phyloP scores from a whole-genome alignment of 2,113 vertebrate species.

The Neodon shergylaensis region DNA sequence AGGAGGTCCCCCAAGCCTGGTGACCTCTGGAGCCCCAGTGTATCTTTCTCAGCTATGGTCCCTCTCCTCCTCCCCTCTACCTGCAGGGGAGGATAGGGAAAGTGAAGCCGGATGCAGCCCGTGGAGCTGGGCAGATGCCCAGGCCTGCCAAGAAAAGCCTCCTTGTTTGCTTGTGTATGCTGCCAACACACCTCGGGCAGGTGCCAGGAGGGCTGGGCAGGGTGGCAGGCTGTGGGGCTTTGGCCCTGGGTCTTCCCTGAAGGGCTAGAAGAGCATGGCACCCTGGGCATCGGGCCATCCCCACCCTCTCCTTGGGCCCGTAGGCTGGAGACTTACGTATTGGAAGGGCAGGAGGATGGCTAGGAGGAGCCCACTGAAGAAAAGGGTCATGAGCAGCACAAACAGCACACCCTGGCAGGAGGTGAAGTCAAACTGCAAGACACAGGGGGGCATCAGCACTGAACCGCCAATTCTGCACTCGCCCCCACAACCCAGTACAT shows the following conservation, averaged over 20 bases:
- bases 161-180: slow-evolving; percentile 67
- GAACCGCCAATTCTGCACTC: not conserved
- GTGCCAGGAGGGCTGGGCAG: slow-evolving; percentile 62
- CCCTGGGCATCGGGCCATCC: not conserved
- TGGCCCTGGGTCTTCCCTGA: slow-evolving; percentile 22
- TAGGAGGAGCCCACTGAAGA: slow-evolving; percentile 91
- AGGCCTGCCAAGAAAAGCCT: slow-evolving; percentile 73
- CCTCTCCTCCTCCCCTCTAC: not conserved
- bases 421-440: slow-evolving; percentile 92
- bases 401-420: slow-evolving; percentile 92
- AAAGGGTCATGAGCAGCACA: slow-evolving; percentile 90
- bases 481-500: rapidly evolving
- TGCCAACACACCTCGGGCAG: slow-evolving; percentile 44
- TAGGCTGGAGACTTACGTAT: slow-evolving; percentile 87
- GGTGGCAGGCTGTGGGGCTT: slow-evolving; percentile 15
- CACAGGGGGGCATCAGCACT: not conserved
- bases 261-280: not conserved
- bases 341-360: slow-evolving; percentile 90
- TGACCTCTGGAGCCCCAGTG: not conserved
- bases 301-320: rapidly evolving
- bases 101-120: slow-evolving; percentile 73
- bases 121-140: slow-evolving; percentile 46
- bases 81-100: not conserved
- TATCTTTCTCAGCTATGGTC: not conserved
- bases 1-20: not conserved